phyloP scores from a whole-genome alignment of 2,113 vertebrate species.

The Mugil cephalus region DNA sequence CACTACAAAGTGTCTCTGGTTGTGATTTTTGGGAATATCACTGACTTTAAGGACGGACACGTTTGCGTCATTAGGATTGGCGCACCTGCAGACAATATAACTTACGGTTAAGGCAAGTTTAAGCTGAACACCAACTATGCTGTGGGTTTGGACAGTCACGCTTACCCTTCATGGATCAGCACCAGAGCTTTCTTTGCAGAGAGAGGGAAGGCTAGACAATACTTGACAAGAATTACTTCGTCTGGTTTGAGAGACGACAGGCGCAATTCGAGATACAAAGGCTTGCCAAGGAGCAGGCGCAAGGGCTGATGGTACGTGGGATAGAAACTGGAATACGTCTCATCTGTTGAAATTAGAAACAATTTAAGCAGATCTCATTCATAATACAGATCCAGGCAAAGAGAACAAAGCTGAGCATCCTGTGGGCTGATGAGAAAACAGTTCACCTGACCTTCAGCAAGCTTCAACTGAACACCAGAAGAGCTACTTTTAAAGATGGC shows the following conservation, averaged over 20 bases:
- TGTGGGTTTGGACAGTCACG: fast-evolving
- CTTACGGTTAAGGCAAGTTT: fast-evolving
- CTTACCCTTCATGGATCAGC: constrained; percentile 81
- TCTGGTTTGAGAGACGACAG: constrained; percentile 59
- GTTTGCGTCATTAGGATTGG: constrained; percentile 67
- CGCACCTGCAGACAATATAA: constrained; percentile 66
- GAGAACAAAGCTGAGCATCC: fast-evolving
- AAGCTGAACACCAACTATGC: not conserved
- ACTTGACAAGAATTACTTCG: constrained; percentile 77
- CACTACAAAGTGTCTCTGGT: constrained; percentile 72
- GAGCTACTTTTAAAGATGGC: constrained; percentile 43
- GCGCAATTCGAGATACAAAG: constrained; percentile 77
- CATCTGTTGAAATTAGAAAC: constrained; percentile 59
- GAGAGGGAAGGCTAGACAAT: constrained; percentile 82
- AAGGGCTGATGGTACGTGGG: constrained; percentile 67
- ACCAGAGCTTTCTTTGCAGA: constrained; percentile 76
- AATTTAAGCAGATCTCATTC: not conserved
- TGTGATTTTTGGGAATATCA: constrained; percentile 28
- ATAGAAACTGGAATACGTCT: constrained; percentile 58
- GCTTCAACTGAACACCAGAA: constrained; percentile 71
- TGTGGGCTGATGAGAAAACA: not conserved
- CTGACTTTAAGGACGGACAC: constrained; percentile 58
- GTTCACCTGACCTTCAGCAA: constrained; percentile 68
- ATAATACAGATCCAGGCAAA: not conserved
- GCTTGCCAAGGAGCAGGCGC: constrained; percentile 68